These are phyloP conservation scores for Hyposoter dolosus DNA, from an alignment of 2,888 invertebrate species.

Conservation along the genomic window DNA sequence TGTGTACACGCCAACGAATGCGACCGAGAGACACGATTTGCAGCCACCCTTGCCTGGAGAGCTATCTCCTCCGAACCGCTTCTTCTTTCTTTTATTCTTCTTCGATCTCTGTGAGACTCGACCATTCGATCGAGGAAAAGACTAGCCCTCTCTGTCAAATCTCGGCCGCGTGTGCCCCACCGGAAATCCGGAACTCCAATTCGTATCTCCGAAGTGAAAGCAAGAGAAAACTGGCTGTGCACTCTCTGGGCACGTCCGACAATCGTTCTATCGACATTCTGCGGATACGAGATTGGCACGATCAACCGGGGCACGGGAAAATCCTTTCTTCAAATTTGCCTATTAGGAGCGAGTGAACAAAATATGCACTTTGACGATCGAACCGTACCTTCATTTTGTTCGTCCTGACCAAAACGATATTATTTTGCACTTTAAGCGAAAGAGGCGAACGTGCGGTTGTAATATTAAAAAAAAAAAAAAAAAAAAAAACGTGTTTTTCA, in stretches of 20 bases:
- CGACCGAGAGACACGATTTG: slow-evolving; percentile 32
- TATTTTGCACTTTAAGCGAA: neutral
- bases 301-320: slow-evolving; percentile 40
- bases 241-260: slow-evolving; percentile 59
- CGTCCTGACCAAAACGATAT: neutral
- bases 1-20: slow-evolving; percentile 16
- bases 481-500: neutral
- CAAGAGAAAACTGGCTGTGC: slow-evolving; percentile 45
- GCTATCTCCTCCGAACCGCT: slow-evolving; percentile 49
- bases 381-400: neutral
- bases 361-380: neutral
- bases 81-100: slow-evolving; percentile 41
- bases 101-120: slow-evolving; percentile 31
- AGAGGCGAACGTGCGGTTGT: neutral
- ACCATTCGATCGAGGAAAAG: slow-evolving; percentile 53
- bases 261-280: slow-evolving; percentile 58
- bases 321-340: slow-evolving; percentile 43
- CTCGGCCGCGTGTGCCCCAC: slow-evolving; percentile 65
- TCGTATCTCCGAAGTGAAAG: slow-evolving; percentile 38
- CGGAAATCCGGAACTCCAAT: slow-evolving; percentile 66
- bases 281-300: slow-evolving; percentile 65
- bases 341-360: slow-evolving; percentile 30
- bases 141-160: slow-evolving; percentile 56
- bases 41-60: slow-evolving; percentile 48
- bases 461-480: neutral